Evolutionary conservation across 2,888 invertebrate species (phyloP), one percentile per base, ranked within the genome.

Genomic region (Siphlonurus alternatus): DNA sequence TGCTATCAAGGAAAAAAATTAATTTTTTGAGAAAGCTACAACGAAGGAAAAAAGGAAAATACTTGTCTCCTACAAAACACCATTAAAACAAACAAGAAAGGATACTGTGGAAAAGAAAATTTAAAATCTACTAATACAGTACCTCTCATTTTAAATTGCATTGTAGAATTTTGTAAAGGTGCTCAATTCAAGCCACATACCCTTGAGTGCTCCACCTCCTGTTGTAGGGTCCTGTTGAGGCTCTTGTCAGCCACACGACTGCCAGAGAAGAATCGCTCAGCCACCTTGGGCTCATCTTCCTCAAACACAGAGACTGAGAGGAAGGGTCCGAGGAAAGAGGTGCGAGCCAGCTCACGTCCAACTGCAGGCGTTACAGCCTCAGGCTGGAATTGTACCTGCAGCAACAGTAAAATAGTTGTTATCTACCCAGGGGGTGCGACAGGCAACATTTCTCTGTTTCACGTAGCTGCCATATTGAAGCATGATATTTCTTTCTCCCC

Each of bases 261-360:
- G 22, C 67, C 66, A 24, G 76, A 76, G 72, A 84, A 83, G 71
- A 83, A 85, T 67, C 83, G 87, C 70, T 92, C 90, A 0, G 90
- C 91, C n/a, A 93, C 84, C 68, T 89, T 85, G 0, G 89, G 89
- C 74, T 92, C 90, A 74, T 96, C 96, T 73, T 97, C 96, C 53
- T 91, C 93, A 75, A 96, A 93, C 1, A 95, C 83, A 0, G 96
- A 95, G 0, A 96, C 85, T 10, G 87, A 86, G 68, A 98, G 81
- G 76, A 98, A 96, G 0, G 96, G 93, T 19, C 95, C 96, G 5
- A 99, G 81, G 73, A 86, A 93, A 65, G 93, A 89, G 61, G 88
- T 85, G 63, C 87, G 81, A 0, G 90, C 86, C 65, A 96, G 80
- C 76, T 98, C 97, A 56, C 93, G 80, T 0, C 97, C 97, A 0